These are phyloP conservation scores for Bembecia ichneumoniformis DNA, from an alignment of 2,888 invertebrate species.

Conservation along the genomic window DNA sequence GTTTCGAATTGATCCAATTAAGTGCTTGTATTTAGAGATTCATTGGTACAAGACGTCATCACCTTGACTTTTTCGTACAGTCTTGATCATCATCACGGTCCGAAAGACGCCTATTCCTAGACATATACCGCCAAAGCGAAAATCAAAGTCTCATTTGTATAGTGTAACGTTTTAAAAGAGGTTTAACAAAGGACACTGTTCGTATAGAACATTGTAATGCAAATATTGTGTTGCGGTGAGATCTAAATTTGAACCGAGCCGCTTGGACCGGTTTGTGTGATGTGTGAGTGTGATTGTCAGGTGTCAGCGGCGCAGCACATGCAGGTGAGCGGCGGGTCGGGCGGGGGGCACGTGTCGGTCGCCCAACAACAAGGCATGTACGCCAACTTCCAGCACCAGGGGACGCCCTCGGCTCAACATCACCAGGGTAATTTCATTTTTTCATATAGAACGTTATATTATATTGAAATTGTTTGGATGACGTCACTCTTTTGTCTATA, in stretches of 20 bases:
- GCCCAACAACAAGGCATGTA: slow-evolving; percentile 91
- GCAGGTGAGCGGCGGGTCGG: slow-evolving; percentile 78
- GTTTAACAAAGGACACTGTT: no score
- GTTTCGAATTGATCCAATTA: no score
- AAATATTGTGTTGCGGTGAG: background rate
- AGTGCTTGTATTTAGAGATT: background rate
- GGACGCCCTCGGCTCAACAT: slow-evolving; percentile 62
- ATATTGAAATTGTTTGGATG: background rate
- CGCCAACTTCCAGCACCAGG: slow-evolving; percentile 65
- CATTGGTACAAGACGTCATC: background rate
- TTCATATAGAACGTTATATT: no score
- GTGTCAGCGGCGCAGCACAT: slow-evolving; percentile 91
- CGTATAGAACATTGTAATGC: background rate
- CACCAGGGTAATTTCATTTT: slow-evolving; percentile 54
- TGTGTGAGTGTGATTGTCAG: slow-evolving; percentile 47
- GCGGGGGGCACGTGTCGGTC: slow-evolving; percentile 72
- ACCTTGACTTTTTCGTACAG: no score
- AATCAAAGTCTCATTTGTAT: no score
- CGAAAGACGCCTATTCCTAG: no score
- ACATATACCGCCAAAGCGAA: no score
- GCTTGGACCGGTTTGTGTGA: background rate
- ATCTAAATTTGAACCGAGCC: background rate
- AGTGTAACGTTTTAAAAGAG: no score
- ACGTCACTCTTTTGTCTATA: slow-evolving; percentile 1
- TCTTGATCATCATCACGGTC: no score